Base-by-base conservation (phyloP, 2,113 vertebrate species). In the Neolamprologus brichardi region DNA sequence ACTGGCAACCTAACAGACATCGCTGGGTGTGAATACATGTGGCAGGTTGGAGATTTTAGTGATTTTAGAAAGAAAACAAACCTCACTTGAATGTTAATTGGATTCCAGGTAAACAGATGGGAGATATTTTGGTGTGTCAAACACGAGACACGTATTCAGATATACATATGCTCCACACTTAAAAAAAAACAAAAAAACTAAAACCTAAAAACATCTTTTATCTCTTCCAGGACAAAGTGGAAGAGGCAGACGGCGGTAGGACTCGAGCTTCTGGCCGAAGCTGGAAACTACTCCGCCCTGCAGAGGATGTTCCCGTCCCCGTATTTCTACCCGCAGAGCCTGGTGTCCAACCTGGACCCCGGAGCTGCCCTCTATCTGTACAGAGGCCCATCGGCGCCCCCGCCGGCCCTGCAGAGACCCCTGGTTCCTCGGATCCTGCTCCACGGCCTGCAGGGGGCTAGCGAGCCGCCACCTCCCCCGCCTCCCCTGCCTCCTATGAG, bases 231-330 rank as follows among this genome's bases (percentile, higher is more conserved):
- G 97, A 99, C 98, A 82, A 99, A 99, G 93, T 99, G 98, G 98
- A 99, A 99, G 95, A 93, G 98, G 84, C 98, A 99, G 96, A 99
- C 98, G 0, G 98, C 98, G 17, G 98, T 99, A 87, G 98, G 98
- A 72, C 94, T 99, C 79, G 98, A 99, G 95, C 96, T 99, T 78
- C 95, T 99, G 95, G 98, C 98, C 3, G 98, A 99, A 88, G 98
- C 98, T 0, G 98, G 98, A 44, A 99, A 99, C 94, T 99, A 99
- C 84, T 98, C 98, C 0, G 98, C 98, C 32, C 97, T 99, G 2
- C 98, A 99, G 96, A 96, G 98, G 93, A 98, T 99, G 98, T 99
- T 99, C 95, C 98, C 98, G 54, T 98, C 98, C 81, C 98, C 98
- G 78, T 99, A 99, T 87, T 99, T 99, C 97, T 99, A 99, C 95